These are phyloP conservation scores for Cranoglanis bouderius DNA, from an alignment of 2,113 vertebrate genomes.

Conservation along the genomic window DNA sequence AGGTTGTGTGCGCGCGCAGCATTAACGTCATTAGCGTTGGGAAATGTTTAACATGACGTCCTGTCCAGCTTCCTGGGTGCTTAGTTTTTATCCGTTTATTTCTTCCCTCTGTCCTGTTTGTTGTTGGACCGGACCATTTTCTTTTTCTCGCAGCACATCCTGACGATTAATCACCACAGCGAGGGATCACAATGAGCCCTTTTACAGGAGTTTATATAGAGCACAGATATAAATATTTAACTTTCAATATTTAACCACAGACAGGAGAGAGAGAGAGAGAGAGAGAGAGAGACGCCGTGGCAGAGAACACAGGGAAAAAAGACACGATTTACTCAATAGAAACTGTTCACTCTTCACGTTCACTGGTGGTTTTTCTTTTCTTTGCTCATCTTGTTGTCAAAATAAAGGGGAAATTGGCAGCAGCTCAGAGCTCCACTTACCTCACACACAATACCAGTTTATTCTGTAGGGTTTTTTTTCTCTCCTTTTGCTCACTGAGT, in stretches of 20 bases:
- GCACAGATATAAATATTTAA: constrained; percentile 49
- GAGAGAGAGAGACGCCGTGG: constrained; percentile 46
- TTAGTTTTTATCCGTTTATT: neutral
- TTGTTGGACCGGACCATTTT: constrained; percentile 7
- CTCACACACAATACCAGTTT: constrained; percentile 57
- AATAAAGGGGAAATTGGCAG: constrained; percentile 54
- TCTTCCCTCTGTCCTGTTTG: neutral
- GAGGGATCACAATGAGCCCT: constrained; percentile 21
- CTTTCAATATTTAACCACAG: constrained; percentile 37
- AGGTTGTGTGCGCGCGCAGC: neutral
- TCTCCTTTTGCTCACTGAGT: constrained; percentile 24
- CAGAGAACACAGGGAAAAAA: constrained; percentile 22
- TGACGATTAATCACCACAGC: neutral
- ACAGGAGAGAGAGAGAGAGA: constrained; percentile 4
- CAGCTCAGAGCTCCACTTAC: constrained; percentile 54
- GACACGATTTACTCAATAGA: constrained; percentile 42
- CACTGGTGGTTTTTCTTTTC: constrained; percentile 4
- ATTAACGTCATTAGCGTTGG: neutral
- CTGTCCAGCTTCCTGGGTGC: neutral
- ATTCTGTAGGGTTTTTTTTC: constrained; percentile 52
- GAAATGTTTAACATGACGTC: neutral
- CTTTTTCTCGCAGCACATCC: neutral
- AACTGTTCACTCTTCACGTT: constrained; percentile 48
- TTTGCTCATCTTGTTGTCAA: constrained; percentile 21
- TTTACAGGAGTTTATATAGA: constrained; percentile 33